Conservation (phyloP, 1,140 invertebrate genomes). For the Euwallacea fornicatus region DNA sequence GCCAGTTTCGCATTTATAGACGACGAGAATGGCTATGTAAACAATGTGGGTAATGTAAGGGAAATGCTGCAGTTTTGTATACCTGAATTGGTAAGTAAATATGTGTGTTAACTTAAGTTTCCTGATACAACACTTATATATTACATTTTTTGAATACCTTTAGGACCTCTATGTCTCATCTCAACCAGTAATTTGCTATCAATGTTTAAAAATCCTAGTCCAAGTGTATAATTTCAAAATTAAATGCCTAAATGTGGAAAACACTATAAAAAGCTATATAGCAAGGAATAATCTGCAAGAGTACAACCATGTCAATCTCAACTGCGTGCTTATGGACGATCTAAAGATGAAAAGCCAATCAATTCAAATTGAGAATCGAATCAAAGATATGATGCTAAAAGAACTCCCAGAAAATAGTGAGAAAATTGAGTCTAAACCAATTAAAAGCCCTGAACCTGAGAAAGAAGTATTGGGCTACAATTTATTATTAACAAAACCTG, state of each 20-base stretch:
- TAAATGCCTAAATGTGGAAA: conserved; percentile 38
- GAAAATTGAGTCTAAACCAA: not conserved
- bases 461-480: too few species aligned
- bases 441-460: too few species aligned
- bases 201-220: conserved; percentile 32
- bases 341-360: conserved; percentile 30
- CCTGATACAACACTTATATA: not conserved
- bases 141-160: conserved; percentile 9
- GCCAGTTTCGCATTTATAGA: conserved; percentile 32
- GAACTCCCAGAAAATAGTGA: conserved; percentile 10
- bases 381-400: conserved; percentile 25
- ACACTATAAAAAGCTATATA: conserved; percentile 31
- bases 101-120: too few species aligned
- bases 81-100: conserved; percentile 38
- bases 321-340: conserved; percentile 36
- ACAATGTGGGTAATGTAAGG: conserved; percentile 32
- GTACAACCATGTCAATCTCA: conserved; percentile 37
- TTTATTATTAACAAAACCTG: too few species aligned
- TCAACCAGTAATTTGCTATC: conserved; percentile 38
- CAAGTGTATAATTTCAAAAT: conserved; percentile 41
- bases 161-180: conserved; percentile 40
- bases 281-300: conserved; percentile 37
- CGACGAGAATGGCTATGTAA: conserved; percentile 34
- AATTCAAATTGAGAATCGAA: conserved; percentile 26
- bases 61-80: conserved; percentile 41